These are phyloP conservation scores for Rhinopomastus cyanomelas DNA, from an alignment of 2,113 vertebrate genomes.

Conservation along the genomic window DNA sequence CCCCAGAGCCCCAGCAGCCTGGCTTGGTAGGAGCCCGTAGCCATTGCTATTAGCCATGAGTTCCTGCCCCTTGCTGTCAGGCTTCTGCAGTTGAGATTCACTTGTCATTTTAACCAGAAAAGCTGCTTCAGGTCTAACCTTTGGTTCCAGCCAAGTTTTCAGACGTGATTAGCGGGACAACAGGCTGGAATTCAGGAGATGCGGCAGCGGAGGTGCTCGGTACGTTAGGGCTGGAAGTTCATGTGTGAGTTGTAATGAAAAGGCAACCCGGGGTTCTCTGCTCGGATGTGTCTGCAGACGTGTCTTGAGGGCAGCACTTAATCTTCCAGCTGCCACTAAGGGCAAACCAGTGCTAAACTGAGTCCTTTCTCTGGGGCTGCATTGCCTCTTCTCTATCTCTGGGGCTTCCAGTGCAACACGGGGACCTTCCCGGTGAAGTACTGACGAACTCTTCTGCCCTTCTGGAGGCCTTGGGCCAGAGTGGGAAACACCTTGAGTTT, in stretches of 20 bases:
- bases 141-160: background rate
- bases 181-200: background rate
- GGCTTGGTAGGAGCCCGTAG: background rate
- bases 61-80: background rate
- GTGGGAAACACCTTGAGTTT: background rate
- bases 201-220: rapidly evolving
- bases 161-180: background rate
- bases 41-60: rapidly evolving
- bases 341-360: background rate
- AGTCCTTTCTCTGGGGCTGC: background rate
- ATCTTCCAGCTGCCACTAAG: background rate
- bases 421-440: background rate
- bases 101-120: background rate
- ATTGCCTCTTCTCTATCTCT: background rate
- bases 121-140: background rate
- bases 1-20: too few species aligned
- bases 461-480: background rate
- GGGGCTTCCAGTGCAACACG: background rate
- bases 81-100: background rate
- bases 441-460: background rate
- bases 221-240: background rate
- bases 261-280: rapidly evolving
- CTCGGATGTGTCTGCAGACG: background rate
- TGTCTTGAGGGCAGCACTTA: background rate
- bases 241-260: background rate